phyloP scores from a whole-genome alignment of 2,797 vertebrate species.

The Typhlichthys subterraneus region DNA sequence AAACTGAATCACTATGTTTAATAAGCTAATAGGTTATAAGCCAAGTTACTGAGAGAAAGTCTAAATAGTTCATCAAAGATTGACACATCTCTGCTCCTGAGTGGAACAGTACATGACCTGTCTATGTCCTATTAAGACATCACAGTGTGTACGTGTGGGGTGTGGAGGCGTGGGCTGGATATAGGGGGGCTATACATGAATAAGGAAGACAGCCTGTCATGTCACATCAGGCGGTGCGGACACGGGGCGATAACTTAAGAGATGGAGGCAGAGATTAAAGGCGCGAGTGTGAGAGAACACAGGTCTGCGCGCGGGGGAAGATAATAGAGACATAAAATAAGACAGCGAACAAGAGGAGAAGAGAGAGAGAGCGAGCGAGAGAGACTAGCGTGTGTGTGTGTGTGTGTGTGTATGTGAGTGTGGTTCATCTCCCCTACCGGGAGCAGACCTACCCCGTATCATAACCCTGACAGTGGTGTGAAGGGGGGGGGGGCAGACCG shows the following conservation, averaged over 20 bases:
- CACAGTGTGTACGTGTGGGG: slow-evolving; percentile 61
- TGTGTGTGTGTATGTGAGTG: slow-evolving; percentile 39
- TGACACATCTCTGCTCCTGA: neutral
- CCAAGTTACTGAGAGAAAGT: neutral
- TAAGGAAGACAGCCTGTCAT: slow-evolving; percentile 33
- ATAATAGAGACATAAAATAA: slow-evolving; percentile 15
- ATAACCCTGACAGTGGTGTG: slow-evolving; percentile 66
- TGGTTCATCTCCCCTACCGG: slow-evolving; percentile 66
- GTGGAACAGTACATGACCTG: no score
- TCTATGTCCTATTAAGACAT: slow-evolving; percentile 35
- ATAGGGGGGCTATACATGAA: slow-evolving; percentile 13
- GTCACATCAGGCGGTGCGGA: slow-evolving; percentile 34
- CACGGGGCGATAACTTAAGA: slow-evolving; percentile 33
- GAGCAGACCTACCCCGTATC: slow-evolving; percentile 67
- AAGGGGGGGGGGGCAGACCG: slow-evolving; percentile 59
- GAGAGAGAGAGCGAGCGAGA: neutral
- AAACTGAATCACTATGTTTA: no score
- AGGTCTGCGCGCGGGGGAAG: slow-evolving; percentile 40
- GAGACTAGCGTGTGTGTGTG: slow-evolving; percentile 3
- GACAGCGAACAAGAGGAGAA: neutral
- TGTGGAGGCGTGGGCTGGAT: neutral
- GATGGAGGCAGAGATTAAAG: slow-evolving; percentile 72
- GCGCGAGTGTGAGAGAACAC: slow-evolving; percentile 36
- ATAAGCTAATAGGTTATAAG: no score
- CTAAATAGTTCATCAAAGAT: neutral